Evolutionary conservation across 1,140 invertebrate genomes (phyloP).

Genomic region (silkworm (Bombyx mori)): ASM3026992v2 NC_085130.1:15599501-15600000

Average conservation of each 20-base stretch:
- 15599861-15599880: slow-evolving; percentile 20
- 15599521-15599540: slow-evolving; percentile 19
- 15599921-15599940: slow-evolving; percentile 27
- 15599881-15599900: slow-evolving; percentile 9
- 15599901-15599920: slow-evolving; percentile 19
- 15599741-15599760: slow-evolving; percentile 14
- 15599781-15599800: slow-evolving; percentile 19
- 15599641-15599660: slow-evolving; percentile 19
- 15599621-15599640: slow-evolving; percentile 16
- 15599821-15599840: slow-evolving; percentile 20
- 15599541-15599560: slow-evolving; percentile 15
- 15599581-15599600: slow-evolving; percentile 10
- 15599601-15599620: slow-evolving; percentile 15
- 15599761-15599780: slow-evolving; percentile 10
- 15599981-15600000: slow-evolving; percentile 9
- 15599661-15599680: slow-evolving; percentile 8
- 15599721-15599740: slow-evolving; percentile 21
- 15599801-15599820: slow-evolving; percentile 19
- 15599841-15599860: slow-evolving; percentile 19
- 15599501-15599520: slow-evolving; percentile 7
- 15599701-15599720: slow-evolving; percentile 21
- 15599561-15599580: slow-evolving; percentile 18
- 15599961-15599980: slow-evolving; percentile 22
- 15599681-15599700: slow-evolving; percentile 14
- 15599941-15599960: slow-evolving; percentile 3